Evolutionary conservation across 1,140 invertebrate genomes (phyloP).

Genomic region (Dinothrombium tinctorium): DNA sequence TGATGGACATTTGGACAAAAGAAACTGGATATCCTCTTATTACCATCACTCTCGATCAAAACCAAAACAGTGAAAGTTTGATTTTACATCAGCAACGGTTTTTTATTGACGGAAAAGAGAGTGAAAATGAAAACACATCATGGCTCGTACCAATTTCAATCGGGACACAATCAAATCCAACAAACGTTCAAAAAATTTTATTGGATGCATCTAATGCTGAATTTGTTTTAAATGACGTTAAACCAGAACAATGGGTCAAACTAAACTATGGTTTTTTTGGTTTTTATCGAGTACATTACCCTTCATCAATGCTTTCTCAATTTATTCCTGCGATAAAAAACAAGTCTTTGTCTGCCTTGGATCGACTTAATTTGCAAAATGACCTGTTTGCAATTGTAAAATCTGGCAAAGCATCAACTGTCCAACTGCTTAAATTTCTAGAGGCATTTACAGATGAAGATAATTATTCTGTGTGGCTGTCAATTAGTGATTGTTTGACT

Average conservation of each 20-base stretch:
- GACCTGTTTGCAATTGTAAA: conserved; percentile 40
- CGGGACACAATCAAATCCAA: conserved; percentile 41
- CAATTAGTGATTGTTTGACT: conserved; percentile 45
- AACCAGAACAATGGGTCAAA: conserved; percentile 8
- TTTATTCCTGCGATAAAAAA: conserved; percentile 53
- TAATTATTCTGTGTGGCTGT: conserved; percentile 76
- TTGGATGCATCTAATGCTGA: conserved; percentile 29
- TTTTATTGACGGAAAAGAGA: conserved; percentile 42
- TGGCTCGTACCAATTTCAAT: conserved; percentile 80
- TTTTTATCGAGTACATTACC: conserved; percentile 52
- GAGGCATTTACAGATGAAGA: conserved; percentile 55
- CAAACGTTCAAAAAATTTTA: conserved; percentile 27
- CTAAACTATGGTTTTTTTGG: conserved; percentile 26
- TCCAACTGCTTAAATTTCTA: conserved; percentile 44
- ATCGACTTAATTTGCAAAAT: conserved; percentile 67
- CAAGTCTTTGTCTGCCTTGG: conserved; percentile 54
- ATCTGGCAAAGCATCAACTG: conserved; percentile 50
- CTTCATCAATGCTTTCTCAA: conserved; percentile 43
- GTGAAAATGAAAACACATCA: conserved; percentile 15
- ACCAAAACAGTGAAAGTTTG: conserved; percentile 35
- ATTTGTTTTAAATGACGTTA: conserved; percentile 17
- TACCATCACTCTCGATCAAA: conserved; percentile 19
- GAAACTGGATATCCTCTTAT: conserved; percentile 73
- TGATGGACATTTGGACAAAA: conserved; percentile 87
- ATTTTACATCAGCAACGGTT: conserved; percentile 60